phyloP scores from a whole-genome alignment of 2,113 vertebrate genomes.

The Trogon surrucura region DNA sequence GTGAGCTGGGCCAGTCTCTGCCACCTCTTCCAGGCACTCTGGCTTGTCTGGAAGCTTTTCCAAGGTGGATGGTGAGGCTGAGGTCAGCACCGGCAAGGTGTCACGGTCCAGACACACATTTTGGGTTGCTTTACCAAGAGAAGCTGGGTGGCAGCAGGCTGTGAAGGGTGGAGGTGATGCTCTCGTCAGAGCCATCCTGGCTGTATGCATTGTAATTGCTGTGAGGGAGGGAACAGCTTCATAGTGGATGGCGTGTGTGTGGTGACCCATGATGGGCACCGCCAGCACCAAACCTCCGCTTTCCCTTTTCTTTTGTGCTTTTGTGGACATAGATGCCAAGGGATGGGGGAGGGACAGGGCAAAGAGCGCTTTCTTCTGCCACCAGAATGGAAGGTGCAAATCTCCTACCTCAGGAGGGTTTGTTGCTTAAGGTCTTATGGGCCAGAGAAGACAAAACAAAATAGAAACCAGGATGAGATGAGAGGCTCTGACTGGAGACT shows the following conservation, averaged over 20 bases:
- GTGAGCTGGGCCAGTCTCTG: not conserved
- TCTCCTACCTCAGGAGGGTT: not conserved
- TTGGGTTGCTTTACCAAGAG: not conserved
- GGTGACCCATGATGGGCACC: not conserved
- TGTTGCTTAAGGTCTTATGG: not conserved
- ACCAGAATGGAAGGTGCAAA: not conserved
- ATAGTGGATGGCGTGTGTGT: fast-evolving
- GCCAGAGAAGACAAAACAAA: not conserved
- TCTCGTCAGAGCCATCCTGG: not conserved
- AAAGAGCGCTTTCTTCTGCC: not conserved
- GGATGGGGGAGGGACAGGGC: fast-evolving
- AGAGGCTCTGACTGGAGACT: not conserved
- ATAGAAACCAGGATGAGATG: not conserved
- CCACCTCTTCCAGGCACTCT: fast-evolving
- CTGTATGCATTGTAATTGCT: not conserved
- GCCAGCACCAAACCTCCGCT: not conserved
- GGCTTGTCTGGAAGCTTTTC: not conserved
- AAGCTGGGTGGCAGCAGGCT: not conserved
- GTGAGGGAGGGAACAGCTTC: fast-evolving
- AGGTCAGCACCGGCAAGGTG: not conserved
- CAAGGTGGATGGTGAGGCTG: not conserved
- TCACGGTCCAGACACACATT: fast-evolving
- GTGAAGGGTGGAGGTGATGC: not conserved
- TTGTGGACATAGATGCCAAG: not conserved
- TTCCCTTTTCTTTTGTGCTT: not conserved